Base-by-base conservation (phyloP, 2,113 vertebrate genomes). In the Mastomys natalensis region DNA sequence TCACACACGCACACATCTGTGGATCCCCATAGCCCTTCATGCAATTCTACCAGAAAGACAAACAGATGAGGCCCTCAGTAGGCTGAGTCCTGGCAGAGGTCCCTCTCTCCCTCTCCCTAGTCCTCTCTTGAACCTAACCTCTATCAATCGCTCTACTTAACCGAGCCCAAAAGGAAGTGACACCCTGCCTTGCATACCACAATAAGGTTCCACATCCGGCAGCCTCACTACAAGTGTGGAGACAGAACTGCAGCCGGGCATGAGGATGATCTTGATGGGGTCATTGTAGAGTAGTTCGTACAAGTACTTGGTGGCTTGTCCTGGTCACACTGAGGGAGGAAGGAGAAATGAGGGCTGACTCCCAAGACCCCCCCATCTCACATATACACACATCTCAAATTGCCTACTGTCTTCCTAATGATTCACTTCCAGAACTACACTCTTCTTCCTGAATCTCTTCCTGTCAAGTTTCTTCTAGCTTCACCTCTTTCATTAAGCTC, bases 161-260 rank as follows among this genome's bases (percentile, higher is more conserved):
- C 5, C 85, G 26, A 88, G n/a, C n/a, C 66, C 72, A 22, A 53
- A 53, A 86, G 74, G 74, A 29, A n/a, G 22, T 0, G 15, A 48
- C 40, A 29, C 78, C 10, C 70, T 6, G 16, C 21, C 4, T 11
- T 12, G 37, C 99, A 96, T 97, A 99, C 99, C 99, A 99, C 99
- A 1, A 99, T 99, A 96, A 99, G 99, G 98, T 99, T 99, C 99
- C 99, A 99, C 99, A 99, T 99, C 77, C 99, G 99, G 99, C 99
- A 0, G 99, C 99, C 94, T 99, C 99, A 0, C 99, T 95, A 99
- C 99, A 77, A 99, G 97, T 0, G 99, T 99, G 95, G 99, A 99
- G 73, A 99, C 99, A 0, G 99, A 99, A 96, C 99, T 99, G 97
- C 99, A 99, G 89, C 99, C 99, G 0, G 99, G 99, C 99, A 99